Base-by-base conservation (phyloP, 2,888 invertebrate genomes). In the Andrena fulva region DNA sequence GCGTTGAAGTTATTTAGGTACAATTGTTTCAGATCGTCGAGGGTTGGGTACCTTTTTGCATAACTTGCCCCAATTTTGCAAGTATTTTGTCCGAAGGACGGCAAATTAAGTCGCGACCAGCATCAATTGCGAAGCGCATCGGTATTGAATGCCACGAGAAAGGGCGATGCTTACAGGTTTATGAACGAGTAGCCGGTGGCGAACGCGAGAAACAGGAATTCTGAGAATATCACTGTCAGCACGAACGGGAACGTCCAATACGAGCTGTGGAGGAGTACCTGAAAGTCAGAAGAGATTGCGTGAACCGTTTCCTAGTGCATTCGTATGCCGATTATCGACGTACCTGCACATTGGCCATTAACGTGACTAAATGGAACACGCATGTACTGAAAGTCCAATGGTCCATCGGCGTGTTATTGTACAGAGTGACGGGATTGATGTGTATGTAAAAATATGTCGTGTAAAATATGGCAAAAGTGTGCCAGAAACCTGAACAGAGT, bases 231-330 rank as follows among this genome's bases (percentile, higher is more conserved):
- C 2, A 96, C 89, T 2, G 94, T 78, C 94, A 92, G 91, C 95
- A 96, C 90, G 95, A 96, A 84, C 95, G 94, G 62, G 94, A 93
- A 0, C 95, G 96, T 68, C 97, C 97, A 92, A 95, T 96, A 84
- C 94, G 94, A 93, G 95, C 95, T 93, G 92, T 94, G 80, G 93
- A 94, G 52, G 81, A 94, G 85, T 80, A 93, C 82, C 93, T 93
- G 82, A 48, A 89, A 91, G 69, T 67, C 0, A 70, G 12, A 20
- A 2, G 72, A 50, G n/a, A 63, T 60, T 3, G 6, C 6, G 59
- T 56, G 20, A 3, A 16, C 20, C 10, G 4, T 10, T 8, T 20
- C 62, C 20, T 2, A 10, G 4, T 35, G 20, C 16, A 20, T 20
- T 20, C 8, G 12, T 8, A 10, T 33, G 16, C 10, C 4, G n/a